phyloP scores from a whole-genome alignment of 2,113 vertebrate species.

The Lynx canadensis region DNA sequence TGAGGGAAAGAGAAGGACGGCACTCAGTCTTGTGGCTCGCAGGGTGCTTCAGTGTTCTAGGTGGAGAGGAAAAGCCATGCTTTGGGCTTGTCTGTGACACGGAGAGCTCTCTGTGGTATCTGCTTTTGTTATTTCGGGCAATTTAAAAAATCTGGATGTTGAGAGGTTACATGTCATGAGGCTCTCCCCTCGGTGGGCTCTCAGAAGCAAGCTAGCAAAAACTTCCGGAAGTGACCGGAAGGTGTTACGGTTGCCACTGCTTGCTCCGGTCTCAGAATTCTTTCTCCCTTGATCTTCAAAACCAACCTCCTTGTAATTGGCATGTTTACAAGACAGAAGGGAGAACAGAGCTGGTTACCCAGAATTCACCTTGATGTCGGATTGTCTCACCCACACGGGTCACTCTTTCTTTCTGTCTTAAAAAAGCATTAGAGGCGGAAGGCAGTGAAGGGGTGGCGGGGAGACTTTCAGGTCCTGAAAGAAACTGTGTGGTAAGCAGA shows the following conservation, averaged over 20 bases:
- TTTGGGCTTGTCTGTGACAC: not conserved
- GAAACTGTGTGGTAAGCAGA: not conserved
- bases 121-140: not conserved
- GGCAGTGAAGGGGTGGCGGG: not conserved
- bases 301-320: slow-evolving; percentile 13
- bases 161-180: not conserved
- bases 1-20: not conserved
- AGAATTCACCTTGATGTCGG: slow-evolving; percentile 42
- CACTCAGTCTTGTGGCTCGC: not conserved
- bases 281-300: slow-evolving; percentile 46
- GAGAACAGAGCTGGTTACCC: not conserved
- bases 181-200: not conserved
- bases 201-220: not conserved
- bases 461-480: not conserved
- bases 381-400: slow-evolving; percentile 1
- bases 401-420: not conserved
- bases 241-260: not conserved
- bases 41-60: not conserved
- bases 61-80: not conserved
- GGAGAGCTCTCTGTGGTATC: not conserved
- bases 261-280: not conserved
- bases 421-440: not conserved
- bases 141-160: not conserved
- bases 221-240: not conserved
- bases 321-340: not conserved